Conservation (phyloP, 2,113 vertebrate species). For the Callionymus lyra region DNA sequence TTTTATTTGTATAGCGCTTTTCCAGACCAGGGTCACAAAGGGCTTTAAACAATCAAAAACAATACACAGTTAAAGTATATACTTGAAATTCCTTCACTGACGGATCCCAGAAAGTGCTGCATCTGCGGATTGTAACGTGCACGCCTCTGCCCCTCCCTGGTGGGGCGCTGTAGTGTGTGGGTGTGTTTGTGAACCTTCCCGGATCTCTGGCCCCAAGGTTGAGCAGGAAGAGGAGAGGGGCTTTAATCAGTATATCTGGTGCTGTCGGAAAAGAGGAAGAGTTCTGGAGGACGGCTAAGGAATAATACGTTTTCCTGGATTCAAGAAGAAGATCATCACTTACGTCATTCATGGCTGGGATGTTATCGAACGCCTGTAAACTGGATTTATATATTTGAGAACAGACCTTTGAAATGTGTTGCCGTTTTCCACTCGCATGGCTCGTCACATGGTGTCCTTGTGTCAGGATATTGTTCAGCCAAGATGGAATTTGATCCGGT, state of each 20-base stretch:
- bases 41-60: too few species aligned
- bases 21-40: too few species aligned
- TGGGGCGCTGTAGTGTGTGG: conserved; percentile 30
- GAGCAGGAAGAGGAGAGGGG: conserved; percentile 40
- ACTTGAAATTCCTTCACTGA: conserved; percentile 27
- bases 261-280: conserved; percentile 19
- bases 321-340: too few species aligned
- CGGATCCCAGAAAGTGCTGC: conserved; percentile 49
- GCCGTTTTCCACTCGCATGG: too few species aligned
- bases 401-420: too few species aligned
- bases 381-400: too few species aligned
- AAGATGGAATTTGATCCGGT: conserved; percentile 36
- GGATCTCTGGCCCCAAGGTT: conserved; percentile 16
- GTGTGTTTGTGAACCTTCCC: conserved; percentile 17
- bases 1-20: too few species aligned
- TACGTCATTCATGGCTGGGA: too few species aligned
- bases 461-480: conserved; percentile 21
- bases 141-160: conserved; percentile 34
- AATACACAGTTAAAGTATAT: too few species aligned
- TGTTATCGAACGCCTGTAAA: too few species aligned
- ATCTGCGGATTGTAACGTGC: conserved; percentile 50
- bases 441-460: conserved; percentile 3
- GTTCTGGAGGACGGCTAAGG: not conserved
- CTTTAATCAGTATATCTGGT: conserved; percentile 28
- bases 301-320: too few species aligned